These are phyloP conservation scores for Nesogale talazaci DNA, from an alignment of 2,113 vertebrate species.

Conservation along the genomic window DNA sequence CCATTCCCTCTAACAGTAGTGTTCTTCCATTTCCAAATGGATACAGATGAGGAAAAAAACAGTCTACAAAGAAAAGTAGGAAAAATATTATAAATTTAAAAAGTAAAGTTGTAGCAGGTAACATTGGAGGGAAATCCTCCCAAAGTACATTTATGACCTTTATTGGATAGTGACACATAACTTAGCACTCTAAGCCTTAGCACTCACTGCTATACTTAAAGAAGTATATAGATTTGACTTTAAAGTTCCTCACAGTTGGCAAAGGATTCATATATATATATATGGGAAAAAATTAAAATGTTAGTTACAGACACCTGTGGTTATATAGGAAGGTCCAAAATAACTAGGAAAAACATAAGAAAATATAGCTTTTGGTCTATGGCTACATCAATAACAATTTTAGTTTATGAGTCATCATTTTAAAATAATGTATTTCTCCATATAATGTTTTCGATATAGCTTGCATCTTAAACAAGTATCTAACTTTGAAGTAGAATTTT, in stretches of 20 bases:
- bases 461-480: background rate
- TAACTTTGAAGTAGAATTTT: background rate
- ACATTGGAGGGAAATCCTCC: background rate
- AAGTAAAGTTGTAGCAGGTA: background rate
- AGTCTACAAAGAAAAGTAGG: background rate
- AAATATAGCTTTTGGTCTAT: background rate
- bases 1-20: background rate
- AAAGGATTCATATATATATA: background rate
- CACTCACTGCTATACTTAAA: background rate
- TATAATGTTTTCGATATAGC: background rate
- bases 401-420: background rate
- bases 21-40: background rate
- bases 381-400: background rate
- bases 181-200: background rate
- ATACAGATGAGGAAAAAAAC: accelerated
- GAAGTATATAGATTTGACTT: background rate
- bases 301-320: background rate
- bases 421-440: slow-evolving; percentile 22
- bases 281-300: background rate
- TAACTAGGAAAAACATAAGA: background rate
- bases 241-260: background rate
- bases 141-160: background rate
- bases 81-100: background rate
- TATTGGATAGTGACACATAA: background rate
- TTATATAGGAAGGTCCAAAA: slow-evolving; percentile 17